Conservation (phyloP, 2,797 vertebrate genomes). For the Echeneis naucrates region DNA sequence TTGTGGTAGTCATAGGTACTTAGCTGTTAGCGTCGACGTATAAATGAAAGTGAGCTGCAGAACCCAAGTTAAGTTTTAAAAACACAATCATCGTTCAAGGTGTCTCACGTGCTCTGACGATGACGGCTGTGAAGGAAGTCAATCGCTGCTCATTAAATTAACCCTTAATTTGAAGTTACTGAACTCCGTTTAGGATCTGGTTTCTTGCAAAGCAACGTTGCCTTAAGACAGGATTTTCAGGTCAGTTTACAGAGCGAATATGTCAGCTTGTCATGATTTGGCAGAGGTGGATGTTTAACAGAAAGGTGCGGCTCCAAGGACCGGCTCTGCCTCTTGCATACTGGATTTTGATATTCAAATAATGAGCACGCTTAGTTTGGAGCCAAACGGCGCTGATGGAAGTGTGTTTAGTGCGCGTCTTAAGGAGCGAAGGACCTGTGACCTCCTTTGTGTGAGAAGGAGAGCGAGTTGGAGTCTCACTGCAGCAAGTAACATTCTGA, state of each 20-base stretch:
- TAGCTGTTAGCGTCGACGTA: too few relatives aligned
- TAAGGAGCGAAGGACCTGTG: slow-evolving; percentile 29
- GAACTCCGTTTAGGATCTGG: too few relatives aligned
- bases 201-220: not conserved
- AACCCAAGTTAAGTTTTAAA: too few relatives aligned
- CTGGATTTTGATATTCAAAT: slow-evolving; percentile 8
- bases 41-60: too few relatives aligned
- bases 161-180: too few relatives aligned
- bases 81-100: too few relatives aligned
- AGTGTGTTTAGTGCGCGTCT: slow-evolving; percentile 18
- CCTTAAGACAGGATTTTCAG: slow-evolving; percentile 10
- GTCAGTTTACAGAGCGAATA: slow-evolving; percentile 4
- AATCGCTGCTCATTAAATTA: too few relatives aligned
- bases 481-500: slow-evolving; percentile 68
- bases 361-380: slow-evolving; percentile 4
- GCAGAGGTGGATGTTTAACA: not conserved
- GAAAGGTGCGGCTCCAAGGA: slow-evolving; percentile 7
- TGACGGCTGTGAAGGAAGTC: too few relatives aligned
- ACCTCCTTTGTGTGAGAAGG: slow-evolving; percentile 53
- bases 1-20: too few relatives aligned
- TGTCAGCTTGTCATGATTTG: slow-evolving; percentile 15
- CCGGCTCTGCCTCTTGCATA: not conserved
- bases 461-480: slow-evolving; percentile 14
- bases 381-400: slow-evolving; percentile 8
- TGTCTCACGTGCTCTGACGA: too few relatives aligned